These are phyloP conservation scores for Brachionus angularis DNA, from an alignment of 1,140 invertebrate species.

Conservation along the genomic window DNA sequence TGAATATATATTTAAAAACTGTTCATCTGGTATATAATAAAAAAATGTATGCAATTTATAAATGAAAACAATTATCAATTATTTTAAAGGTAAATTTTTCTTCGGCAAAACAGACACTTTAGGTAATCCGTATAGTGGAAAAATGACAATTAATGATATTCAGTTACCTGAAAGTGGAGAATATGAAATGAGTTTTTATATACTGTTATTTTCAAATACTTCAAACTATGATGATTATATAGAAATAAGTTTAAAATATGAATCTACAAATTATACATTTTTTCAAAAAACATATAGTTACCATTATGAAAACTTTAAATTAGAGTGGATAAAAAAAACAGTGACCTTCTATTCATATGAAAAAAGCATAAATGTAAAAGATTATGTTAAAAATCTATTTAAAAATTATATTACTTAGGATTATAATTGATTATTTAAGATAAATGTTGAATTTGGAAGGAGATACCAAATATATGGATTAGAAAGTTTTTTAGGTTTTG, in stretches of 20 bases:
- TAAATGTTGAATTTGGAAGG: not conserved
- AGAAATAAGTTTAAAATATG: not conserved
- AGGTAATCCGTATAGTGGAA: not conserved
- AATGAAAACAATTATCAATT: not conserved
- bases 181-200: slow-evolving; percentile 11
- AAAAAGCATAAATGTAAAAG: no score
- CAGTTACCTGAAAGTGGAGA: not conserved
- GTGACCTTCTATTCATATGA: no score
- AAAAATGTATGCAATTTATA: not conserved
- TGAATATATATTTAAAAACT: no score
- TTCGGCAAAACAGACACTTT: not conserved
- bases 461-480: not conserved
- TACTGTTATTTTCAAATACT: slow-evolving; percentile 4
- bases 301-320: no score
- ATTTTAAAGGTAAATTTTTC: not conserved
- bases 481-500: not conserved
- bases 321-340: no score
- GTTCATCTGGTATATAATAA: not conserved
- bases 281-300: slow-evolving; percentile 11
- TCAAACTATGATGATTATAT: not conserved
- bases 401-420: no score
- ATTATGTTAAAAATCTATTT: no score
- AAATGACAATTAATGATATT: not conserved
- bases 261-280: not conserved
- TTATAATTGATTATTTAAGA: not conserved